These are phyloP conservation scores for Callimico goeldii DNA, from an alignment of 2,797 vertebrate genomes.

Conservation along the genomic window DNA sequence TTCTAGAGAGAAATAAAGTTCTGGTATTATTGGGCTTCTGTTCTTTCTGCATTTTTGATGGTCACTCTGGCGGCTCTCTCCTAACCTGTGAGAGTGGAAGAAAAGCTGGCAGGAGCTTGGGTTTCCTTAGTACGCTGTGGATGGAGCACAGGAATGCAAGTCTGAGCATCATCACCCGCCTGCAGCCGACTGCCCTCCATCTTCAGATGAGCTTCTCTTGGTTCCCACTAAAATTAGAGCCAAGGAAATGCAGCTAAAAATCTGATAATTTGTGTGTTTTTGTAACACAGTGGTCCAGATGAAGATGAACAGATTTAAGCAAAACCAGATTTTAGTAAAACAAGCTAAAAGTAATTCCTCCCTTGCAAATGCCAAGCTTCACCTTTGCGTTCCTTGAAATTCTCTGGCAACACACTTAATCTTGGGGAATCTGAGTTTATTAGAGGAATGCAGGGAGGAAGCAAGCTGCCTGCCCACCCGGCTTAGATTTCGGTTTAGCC, in stretches of 20 bases:
- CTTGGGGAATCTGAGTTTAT: conserved; percentile 33
- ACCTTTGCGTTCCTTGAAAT: conserved; percentile 53
- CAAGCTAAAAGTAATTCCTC: conserved; percentile 44
- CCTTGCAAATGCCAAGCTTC: conserved; percentile 38
- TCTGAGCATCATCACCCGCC: background rate
- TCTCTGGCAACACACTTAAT: conserved; percentile 43
- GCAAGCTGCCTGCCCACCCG: background rate
- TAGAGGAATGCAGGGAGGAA: conserved; percentile 47
- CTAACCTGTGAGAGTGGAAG: background rate
- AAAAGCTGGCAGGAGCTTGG: background rate
- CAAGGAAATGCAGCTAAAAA: conserved; percentile 38
- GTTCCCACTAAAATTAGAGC: background rate
- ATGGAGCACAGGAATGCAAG: background rate
- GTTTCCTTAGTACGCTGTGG: background rate
- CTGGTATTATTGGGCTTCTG: background rate
- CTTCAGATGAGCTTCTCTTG: background rate
- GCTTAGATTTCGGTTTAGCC: background rate
- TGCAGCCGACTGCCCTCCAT: background rate
- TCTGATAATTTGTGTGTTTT: conserved; percentile 2
- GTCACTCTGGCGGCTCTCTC: background rate
- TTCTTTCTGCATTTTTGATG: background rate
- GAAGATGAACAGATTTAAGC: conserved; percentile 23
- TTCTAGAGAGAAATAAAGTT: background rate
- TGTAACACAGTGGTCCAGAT: background rate
- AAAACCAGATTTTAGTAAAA: conserved; percentile 24